Evolutionary conservation across 1,140 invertebrate species (phyloP), one percentile per base, ranked within the genome.

Genomic region (Physella acuta): DNA sequence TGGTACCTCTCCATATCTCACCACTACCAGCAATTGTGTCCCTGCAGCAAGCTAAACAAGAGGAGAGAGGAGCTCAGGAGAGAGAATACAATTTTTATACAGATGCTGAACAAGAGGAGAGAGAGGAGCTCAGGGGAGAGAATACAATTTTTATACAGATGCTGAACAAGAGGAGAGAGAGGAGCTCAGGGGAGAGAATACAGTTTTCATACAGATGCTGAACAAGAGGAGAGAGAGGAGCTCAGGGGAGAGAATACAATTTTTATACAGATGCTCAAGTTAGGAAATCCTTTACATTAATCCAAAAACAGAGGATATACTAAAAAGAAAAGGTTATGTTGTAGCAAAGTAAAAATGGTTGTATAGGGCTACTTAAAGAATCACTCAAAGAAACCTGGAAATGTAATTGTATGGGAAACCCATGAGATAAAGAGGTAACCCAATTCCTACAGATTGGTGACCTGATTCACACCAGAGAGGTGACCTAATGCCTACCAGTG

Each of bases 21-120:
- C 63, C 5, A 65, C 63, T 16, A 65, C 63, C 26, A 65, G 3
- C 5, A 65, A 31, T 31, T 65, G 63, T 3, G 30, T 26, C 8
- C 31, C 49, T 20, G 5, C 20, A 8, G 14, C 44, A 26, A 65
- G 3, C 63, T 65, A 20, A 39, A 65, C 30, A 28, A 53, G 20
- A 30, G n/a, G 28, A 28, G 5, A 5, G 28, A 16, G 34, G 16
- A 31, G 8, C 8, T 16, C 8, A 16, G 26, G 5, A 56, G 8
- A 8, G 5, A 26, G 5, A 56, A 56, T 8, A 56, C 11, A 16
- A 28, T 56, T 16, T 16, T 26, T 56, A 56, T 16, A 24, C 53
- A 56, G 11, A 16, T 16, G 16, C 5, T 56, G 11, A 8, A 56
- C 53, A 56, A 11, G 11, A 56, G 5, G 11, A 56, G 5, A 37